phyloP scores from a whole-genome alignment of 1,140 invertebrate species.

The Drosophila erecta region DNA sequence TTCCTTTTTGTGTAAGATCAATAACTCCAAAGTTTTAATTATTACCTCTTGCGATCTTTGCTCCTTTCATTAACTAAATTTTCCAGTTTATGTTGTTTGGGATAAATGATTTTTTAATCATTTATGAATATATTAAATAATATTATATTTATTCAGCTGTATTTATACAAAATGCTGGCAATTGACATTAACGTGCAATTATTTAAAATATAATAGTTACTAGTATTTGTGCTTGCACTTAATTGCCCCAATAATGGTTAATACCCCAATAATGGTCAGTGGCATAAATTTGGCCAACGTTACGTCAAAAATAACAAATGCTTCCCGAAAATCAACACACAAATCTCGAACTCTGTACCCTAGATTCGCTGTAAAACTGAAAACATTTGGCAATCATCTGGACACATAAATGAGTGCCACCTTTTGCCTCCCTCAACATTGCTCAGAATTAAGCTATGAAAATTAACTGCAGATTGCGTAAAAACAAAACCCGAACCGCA shows the following conservation, averaged over 20 bases:
- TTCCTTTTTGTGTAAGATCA: too few species aligned
- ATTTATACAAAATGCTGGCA: too few species aligned
- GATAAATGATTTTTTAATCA: too few species aligned
- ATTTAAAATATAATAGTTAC: too few species aligned
- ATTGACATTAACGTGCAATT: too few species aligned
- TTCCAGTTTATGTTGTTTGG: too few species aligned
- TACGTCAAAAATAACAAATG: slow-evolving; percentile 28
- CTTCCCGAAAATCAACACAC: slow-evolving; percentile 22
- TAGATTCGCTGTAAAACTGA: slow-evolving; percentile 30
- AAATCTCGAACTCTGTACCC: slow-evolving; percentile 26
- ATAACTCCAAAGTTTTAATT: too few species aligned
- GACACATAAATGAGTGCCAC: slow-evolving; percentile 56
- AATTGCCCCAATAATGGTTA: not conserved
- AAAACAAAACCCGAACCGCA: slow-evolving; percentile 37
- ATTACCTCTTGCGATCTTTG: too few species aligned
- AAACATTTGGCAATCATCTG: slow-evolving; percentile 56
- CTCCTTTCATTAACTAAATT: too few species aligned
- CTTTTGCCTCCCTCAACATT: slow-evolving; percentile 16
- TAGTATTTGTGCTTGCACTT: not conserved
- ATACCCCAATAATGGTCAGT: not conserved
- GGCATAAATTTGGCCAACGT: slow-evolving; percentile 14
- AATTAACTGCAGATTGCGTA: slow-evolving; percentile 73
- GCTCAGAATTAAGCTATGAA: slow-evolving; percentile 66
- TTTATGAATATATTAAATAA: too few species aligned
- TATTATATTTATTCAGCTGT: too few species aligned